Evolutionary conservation across 2,113 vertebrate genomes (phyloP).

Genomic region (Acanthochromis polyacanthus): DNA sequence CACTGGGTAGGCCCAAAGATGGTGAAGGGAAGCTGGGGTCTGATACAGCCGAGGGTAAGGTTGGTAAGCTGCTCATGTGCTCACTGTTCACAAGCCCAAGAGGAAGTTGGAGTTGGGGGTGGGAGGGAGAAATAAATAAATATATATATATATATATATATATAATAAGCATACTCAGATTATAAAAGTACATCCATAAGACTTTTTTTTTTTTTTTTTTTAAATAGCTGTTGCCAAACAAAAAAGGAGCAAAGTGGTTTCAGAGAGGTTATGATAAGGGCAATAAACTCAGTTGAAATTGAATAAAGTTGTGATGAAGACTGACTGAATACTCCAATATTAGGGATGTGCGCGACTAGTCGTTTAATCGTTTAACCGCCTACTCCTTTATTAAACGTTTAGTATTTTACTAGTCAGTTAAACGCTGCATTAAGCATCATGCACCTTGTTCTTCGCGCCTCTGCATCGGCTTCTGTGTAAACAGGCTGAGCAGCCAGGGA

Average conservation of each 20-base stretch:
- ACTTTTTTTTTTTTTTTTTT: too few species aligned
- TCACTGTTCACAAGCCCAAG: constrained; percentile 71
- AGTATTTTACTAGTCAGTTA: too few species aligned
- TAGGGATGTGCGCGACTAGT: too few species aligned
- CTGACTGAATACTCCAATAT: too few species aligned
- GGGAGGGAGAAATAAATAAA: too few species aligned
- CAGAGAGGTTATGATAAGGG: not conserved
- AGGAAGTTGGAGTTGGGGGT: not conserved
- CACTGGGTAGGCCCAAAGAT: constrained; percentile 79
- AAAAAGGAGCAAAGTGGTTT: not conserved
- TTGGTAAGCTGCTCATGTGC: constrained; percentile 74
- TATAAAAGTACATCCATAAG: not conserved
- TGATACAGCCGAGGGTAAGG: constrained; percentile 66
- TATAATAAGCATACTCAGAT: not conserved
- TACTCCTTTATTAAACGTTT: too few species aligned
- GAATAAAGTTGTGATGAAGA: not conserved
- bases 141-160: not conserved
- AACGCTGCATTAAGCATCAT: too few species aligned
- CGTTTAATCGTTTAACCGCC: too few species aligned
- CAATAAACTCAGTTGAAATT: not conserved
- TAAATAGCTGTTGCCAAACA: not conserved
- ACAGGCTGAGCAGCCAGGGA: too few species aligned
- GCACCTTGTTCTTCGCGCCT: too few species aligned
- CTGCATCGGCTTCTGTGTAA: too few species aligned
- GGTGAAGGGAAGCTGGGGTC: constrained; percentile 82